Conservation (phyloP, 2,113 vertebrate species). For the Oreochromis niloticus region DNA sequence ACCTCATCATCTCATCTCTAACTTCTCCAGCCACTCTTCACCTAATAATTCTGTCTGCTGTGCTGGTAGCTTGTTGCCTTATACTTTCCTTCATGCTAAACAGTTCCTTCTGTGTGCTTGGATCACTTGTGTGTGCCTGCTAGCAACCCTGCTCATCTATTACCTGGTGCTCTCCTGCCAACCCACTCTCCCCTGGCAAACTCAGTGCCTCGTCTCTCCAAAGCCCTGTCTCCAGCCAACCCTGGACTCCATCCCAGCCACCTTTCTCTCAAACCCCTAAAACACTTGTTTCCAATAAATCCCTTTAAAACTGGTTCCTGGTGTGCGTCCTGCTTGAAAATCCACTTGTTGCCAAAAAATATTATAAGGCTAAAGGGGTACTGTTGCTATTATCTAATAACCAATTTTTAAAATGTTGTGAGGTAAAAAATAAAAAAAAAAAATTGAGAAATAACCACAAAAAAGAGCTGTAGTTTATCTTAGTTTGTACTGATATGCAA, state of each 20-base stretch:
- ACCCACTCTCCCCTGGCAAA: background rate
- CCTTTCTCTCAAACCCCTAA: background rate
- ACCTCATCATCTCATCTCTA: background rate
- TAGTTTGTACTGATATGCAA: background rate
- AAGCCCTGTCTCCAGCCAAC: background rate
- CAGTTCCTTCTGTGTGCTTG: background rate
- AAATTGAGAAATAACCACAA: background rate
- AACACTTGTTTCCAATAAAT: background rate
- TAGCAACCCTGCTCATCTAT: background rate
- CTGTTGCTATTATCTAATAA: background rate
- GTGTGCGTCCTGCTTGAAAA: background rate
- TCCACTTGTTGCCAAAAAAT: background rate
- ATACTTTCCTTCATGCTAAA: background rate
- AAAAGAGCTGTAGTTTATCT: background rate
- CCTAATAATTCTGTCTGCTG: background rate
- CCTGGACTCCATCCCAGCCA: background rate
- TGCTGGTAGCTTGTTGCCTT: background rate
- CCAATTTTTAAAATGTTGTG: background rate
- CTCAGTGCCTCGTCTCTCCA: background rate
- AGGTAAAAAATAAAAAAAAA: background rate
- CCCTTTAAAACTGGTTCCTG: background rate
- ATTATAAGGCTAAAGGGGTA: background rate
- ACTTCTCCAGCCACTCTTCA: background rate
- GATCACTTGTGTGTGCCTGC: background rate
- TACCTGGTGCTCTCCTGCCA: background rate